Conservation (phyloP, 2,888 invertebrate species). For the Colostygia pectinataria region DNA sequence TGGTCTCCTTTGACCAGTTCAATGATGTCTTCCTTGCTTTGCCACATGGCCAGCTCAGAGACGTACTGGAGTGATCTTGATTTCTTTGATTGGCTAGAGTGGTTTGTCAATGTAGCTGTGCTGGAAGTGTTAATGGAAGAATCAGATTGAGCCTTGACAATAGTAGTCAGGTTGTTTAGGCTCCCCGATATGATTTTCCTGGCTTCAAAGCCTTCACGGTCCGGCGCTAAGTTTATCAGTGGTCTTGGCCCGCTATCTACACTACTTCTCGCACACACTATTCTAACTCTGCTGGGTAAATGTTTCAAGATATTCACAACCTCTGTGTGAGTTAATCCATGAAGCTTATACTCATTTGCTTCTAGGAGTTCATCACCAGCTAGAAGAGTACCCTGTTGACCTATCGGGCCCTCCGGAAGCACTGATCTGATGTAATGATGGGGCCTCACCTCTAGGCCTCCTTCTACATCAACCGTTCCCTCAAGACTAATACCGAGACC, state of each 20-base stretch:
- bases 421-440: slow-evolving; percentile 99
- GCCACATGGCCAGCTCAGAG: slow-evolving; percentile 98
- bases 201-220: slow-evolving; percentile 90
- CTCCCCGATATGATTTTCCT: slow-evolving; percentile 93
- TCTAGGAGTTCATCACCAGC: slow-evolving; percentile 98
- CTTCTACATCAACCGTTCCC: slow-evolving; percentile 99
- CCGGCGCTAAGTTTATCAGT: slow-evolving; percentile 90
- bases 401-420: slow-evolving; percentile 97
- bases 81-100: slow-evolving; percentile 86
- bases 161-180: slow-evolving; percentile 89
- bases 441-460: slow-evolving; percentile 97
- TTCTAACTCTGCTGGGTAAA: slow-evolving; percentile 93
- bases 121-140: slow-evolving; percentile 95
- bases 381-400: slow-evolving; percentile 92
- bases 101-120: slow-evolving; percentile 89
- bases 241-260: slow-evolving; percentile 86
- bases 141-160: slow-evolving; percentile 97
- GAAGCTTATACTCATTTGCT: slow-evolving; percentile 95
- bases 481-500: slow-evolving; percentile 98
- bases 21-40: slow-evolving; percentile 95
- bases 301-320: slow-evolving; percentile 98
- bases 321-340: slow-evolving; percentile 97
- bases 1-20: slow-evolving; percentile 96
- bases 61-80: slow-evolving; percentile 98
- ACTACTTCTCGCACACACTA: slow-evolving; percentile 93